These are phyloP conservation scores for Chiroxiphia lanceolata DNA, from an alignment of 2,797 vertebrate species.

Conservation along the genomic window DNA sequence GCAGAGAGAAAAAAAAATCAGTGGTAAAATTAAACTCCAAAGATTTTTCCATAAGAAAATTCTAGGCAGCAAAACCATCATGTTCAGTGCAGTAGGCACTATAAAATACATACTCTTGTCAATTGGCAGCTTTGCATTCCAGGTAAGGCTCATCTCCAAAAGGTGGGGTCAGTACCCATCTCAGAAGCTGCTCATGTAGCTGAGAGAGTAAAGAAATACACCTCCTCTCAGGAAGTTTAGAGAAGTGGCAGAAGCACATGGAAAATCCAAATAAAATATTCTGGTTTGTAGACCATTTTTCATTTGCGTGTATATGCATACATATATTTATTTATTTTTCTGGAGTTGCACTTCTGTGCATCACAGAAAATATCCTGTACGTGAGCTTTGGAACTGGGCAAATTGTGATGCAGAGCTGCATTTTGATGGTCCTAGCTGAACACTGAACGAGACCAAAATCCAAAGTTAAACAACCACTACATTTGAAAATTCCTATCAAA, in stretches of 20 bases:
- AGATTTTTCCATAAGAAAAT: neutral
- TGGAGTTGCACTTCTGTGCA: neutral
- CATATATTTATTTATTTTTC: neutral
- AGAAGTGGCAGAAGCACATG: neutral
- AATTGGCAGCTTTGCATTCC: neutral
- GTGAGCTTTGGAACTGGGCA: neutral
- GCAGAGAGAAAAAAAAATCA: neutral
- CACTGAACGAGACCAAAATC: neutral
- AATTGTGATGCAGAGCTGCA: neutral
- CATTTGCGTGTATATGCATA: neutral
- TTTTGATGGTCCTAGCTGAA: neutral
- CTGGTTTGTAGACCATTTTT: neutral
- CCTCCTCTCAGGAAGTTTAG: neutral
- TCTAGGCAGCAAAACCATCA: neutral
- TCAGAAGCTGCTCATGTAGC: neutral
- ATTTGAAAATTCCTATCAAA: neutral
- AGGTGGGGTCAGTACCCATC: neutral
- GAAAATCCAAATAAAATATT: neutral
- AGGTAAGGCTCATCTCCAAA: neutral
- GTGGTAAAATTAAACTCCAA: neutral
- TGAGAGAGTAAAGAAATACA: neutral
- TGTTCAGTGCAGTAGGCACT: neutral
- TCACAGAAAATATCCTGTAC: neutral
- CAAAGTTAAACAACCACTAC: neutral
- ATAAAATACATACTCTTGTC: neutral